Evolutionary conservation across 2,888 invertebrate genomes (phyloP).

Genomic region (Noctua janthe): DNA sequence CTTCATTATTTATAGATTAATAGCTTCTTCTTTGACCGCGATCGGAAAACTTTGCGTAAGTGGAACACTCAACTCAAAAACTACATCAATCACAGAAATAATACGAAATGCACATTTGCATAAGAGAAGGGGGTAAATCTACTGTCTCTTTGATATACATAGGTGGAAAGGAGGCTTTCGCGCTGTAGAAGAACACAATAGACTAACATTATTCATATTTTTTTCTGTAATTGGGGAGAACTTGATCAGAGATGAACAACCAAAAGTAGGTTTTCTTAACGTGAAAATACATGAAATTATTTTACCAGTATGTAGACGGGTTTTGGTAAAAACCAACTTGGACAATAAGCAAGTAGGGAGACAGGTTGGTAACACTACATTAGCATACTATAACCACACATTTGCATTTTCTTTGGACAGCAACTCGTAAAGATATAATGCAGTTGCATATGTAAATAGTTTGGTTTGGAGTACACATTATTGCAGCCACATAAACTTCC

Average conservation of each 20-base stretch:
- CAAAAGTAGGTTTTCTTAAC: background rate
- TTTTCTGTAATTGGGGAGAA: background rate
- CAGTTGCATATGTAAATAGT: conserved; percentile 42
- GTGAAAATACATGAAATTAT: background rate
- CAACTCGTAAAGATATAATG: conserved; percentile 34
- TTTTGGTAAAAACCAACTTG: background rate
- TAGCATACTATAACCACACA: conserved; percentile 39
- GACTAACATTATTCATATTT: background rate
- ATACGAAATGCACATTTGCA: background rate
- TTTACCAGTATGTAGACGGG: background rate
- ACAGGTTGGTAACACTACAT: conserved; percentile 29
- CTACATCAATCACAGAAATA: background rate
- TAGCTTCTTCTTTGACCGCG: background rate
- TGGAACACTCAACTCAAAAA: background rate
- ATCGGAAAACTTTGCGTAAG: background rate
- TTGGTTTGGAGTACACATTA: conserved; percentile 44
- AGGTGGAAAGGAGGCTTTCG: background rate
- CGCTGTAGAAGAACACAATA: background rate
- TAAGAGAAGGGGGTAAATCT: no score
- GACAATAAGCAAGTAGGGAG: conserved; percentile 5
- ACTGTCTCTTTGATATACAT: background rate
- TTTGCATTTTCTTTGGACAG: conserved; percentile 24
- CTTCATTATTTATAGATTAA: no score
- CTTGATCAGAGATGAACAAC: background rate
- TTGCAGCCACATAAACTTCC: conserved; percentile 30